Conservation (phyloP, 2,888 invertebrate genomes). For the Cyclophora albipunctata region DNA sequence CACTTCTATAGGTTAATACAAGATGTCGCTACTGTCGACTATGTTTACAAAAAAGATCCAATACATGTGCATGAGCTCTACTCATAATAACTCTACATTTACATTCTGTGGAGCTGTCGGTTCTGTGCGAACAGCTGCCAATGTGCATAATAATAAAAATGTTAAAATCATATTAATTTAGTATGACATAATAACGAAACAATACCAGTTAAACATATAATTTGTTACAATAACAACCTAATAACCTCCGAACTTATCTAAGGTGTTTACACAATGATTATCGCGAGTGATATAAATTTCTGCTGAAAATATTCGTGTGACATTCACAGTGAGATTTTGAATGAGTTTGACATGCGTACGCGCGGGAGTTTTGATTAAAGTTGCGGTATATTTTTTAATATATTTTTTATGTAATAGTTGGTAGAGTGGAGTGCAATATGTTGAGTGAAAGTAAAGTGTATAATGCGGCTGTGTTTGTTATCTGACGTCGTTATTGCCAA, state of each 20-base stretch:
- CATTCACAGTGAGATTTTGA: slow-evolving; percentile 23
- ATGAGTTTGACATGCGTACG: slow-evolving; percentile 53
- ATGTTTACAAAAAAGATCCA: slow-evolving; percentile 19
- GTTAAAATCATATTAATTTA: slow-evolving; percentile 1
- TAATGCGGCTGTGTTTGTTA: slow-evolving; percentile 39
- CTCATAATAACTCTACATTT: not conserved
- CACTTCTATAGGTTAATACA: slow-evolving; percentile 14
- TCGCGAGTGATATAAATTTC: slow-evolving; percentile 26
- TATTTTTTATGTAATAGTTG: slow-evolving; percentile 22
- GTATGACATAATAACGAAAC: slow-evolving; percentile 22
- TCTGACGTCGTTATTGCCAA: slow-evolving; percentile 42
- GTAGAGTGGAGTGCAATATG: slow-evolving; percentile 19
- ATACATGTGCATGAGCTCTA: slow-evolving; percentile 8
- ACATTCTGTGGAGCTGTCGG: slow-evolving; percentile 29
- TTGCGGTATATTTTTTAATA: slow-evolving; percentile 14
- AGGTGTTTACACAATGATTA: slow-evolving; percentile 12
- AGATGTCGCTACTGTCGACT: slow-evolving; percentile 32
- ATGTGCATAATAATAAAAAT: slow-evolving; percentile 34
- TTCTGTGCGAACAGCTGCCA: slow-evolving; percentile 31
- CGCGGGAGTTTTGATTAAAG: slow-evolving; percentile 53
- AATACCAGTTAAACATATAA: slow-evolving; percentile 15
- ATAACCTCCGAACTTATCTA: slow-evolving; percentile 2
- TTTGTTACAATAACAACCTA: slow-evolving; percentile 24
- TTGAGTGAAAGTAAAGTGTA: slow-evolving; percentile 56
- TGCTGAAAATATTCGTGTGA: slow-evolving; percentile 16